A percentile compares a stretch with the other conserved stretches of the same genome.
These are phyloP conservation scores for Tanytarsus gracilentus DNA, from an alignment of 2,888 invertebrate species.

Conservation along the genomic window DNA sequence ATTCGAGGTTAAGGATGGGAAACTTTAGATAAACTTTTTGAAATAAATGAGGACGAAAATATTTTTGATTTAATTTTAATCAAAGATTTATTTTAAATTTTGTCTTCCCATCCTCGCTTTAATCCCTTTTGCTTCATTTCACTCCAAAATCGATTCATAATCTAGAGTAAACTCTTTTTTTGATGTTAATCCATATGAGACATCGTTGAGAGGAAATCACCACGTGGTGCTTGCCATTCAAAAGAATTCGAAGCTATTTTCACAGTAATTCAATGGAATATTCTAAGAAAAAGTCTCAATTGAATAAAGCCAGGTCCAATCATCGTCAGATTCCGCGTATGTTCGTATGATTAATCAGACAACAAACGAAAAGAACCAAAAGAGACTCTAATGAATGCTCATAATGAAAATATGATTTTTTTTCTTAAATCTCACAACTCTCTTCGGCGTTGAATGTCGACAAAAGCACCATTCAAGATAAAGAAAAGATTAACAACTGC, in stretches of 20 bases:
- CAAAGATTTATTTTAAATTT: too few species aligned
- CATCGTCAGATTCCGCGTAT: not conserved
- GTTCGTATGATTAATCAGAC: constrained; percentile 23
- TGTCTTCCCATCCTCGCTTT: too few species aligned
- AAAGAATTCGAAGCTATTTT: constrained; percentile 13
- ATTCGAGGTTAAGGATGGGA: too few species aligned
- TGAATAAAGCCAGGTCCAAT: not conserved
- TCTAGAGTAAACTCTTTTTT: too few species aligned
- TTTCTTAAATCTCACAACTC: constrained; percentile 1
- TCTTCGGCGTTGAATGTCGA: constrained; percentile 6
- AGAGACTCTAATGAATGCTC: constrained; percentile 20
- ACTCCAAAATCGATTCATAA: not conserved
- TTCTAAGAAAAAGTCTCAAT: not conserved
- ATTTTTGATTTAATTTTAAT: too few species aligned
- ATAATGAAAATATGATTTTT: constrained; percentile 12
- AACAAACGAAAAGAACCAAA: not conserved
- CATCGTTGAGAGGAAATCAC: not conserved
- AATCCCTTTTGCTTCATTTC: not conserved
- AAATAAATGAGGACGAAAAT: too few species aligned
- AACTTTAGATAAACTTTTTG: too few species aligned
- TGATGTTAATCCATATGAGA: not conserved
- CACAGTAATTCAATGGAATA: not conserved
- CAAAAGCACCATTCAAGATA: constrained; percentile 18
- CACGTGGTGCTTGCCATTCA: not conserved
- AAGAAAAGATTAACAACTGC: constrained; percentile 2